A percentile compares a stretch with the other conserved stretches of the same genome.
Evolutionary conservation across 2,888 invertebrate genomes (phyloP).

Genomic region (Tubiluchus corallicola): DNA sequence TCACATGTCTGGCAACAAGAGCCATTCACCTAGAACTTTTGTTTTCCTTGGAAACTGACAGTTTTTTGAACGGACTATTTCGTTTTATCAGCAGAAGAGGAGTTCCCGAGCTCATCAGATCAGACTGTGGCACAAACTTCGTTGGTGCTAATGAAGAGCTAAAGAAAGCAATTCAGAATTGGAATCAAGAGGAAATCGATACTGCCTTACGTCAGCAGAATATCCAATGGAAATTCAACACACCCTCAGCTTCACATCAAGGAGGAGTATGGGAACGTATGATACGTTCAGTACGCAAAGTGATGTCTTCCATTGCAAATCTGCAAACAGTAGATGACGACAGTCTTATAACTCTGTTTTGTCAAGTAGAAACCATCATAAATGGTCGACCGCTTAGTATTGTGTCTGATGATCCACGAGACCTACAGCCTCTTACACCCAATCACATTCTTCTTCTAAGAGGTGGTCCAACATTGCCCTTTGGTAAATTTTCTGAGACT

Average conservation of each 20-base stretch:
- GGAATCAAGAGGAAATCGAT: constrained; percentile 9
- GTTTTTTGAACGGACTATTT: constrained; percentile 4
- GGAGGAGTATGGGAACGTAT: constrained; percentile 15
- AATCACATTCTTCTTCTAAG: constrained; percentile 19
- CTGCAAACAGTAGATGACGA: constrained; percentile 11
- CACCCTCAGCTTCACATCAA: constrained; percentile 13
- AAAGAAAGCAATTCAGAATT: constrained; percentile 6
- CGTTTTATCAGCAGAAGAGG: constrained; percentile 11
- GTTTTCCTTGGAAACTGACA: constrained; percentile 6
- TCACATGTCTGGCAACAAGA: constrained; percentile 7
- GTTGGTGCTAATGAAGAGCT: constrained; percentile 12
- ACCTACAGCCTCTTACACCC: constrained; percentile 15
- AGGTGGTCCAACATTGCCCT: constrained; percentile 15
- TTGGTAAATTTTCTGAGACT: constrained; percentile 10
- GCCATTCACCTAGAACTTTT: constrained; percentile 7
- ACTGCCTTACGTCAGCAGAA: not conserved
- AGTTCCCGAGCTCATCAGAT: constrained; percentile 8
- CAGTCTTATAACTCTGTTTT: constrained; percentile 12
- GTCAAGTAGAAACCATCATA: constrained; percentile 11
- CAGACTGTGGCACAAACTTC: constrained; percentile 15
- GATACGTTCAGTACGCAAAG: constrained; percentile 12
- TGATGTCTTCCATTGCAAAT: constrained; percentile 9
- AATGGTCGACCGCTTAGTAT: constrained; percentile 12
- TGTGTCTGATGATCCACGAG: constrained; percentile 10
- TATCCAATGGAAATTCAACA: constrained; percentile 13